phyloP scores from a whole-genome alignment of 2,797 vertebrate genomes.

The Podarcis siculus region DNA sequence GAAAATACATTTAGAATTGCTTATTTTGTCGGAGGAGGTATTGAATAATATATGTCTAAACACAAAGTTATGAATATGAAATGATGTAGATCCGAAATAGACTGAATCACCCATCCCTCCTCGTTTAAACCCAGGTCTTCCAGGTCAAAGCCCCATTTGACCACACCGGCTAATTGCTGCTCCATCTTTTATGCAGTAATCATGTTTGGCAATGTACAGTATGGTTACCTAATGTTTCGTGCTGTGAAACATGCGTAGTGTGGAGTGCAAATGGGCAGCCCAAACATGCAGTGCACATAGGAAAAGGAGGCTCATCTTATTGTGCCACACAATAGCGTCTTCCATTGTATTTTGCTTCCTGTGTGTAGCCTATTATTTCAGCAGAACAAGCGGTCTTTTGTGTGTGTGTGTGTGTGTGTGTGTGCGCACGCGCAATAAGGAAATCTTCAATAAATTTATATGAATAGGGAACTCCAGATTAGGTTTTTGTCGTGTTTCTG shows the following conservation, averaged over 20 bases:
- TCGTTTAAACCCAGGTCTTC: not conserved
- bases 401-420: constrained; percentile 27
- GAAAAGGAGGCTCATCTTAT: not conserved
- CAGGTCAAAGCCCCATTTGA: not conserved
- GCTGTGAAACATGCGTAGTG: not conserved
- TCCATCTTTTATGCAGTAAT: not conserved
- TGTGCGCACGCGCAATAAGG: not conserved
- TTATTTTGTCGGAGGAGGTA: too few relatives aligned
- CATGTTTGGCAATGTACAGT: not conserved
- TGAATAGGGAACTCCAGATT: not conserved
- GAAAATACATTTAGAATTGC: too few relatives aligned
- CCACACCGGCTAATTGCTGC: not conserved
- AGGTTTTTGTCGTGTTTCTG: not conserved
- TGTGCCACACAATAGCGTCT: not conserved
- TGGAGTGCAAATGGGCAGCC: not conserved
- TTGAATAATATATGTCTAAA: too few relatives aligned
- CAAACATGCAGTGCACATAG: not conserved
- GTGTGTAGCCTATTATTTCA: not conserved
- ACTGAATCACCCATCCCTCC: too few relatives aligned
- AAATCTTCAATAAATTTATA: constrained; percentile 2
- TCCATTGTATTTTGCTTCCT: not conserved
- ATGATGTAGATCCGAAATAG: too few relatives aligned
- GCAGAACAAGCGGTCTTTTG: not conserved
- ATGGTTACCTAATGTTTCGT: not conserved
- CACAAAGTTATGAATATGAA: too few relatives aligned